These are phyloP conservation scores for Myotis planiceps DNA, from an alignment of 2,797 vertebrate species.

Conservation along the genomic window DNA sequence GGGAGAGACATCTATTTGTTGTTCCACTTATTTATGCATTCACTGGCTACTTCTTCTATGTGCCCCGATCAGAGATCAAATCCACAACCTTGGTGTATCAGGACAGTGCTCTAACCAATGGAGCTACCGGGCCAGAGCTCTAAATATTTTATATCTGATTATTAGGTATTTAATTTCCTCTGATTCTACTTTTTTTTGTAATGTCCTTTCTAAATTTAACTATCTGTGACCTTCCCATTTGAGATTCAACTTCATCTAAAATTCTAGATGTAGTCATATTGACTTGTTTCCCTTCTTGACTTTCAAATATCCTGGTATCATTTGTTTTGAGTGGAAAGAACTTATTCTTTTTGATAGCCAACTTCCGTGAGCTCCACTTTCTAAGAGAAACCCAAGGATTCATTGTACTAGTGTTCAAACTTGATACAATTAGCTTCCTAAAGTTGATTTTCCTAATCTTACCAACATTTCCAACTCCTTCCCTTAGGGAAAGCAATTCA, in stretches of 20 bases:
- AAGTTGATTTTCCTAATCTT: constrained; percentile 61
- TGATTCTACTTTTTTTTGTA: neutral
- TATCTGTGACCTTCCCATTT: neutral
- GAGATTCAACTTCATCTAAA: constrained; percentile 3
- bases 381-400: constrained; percentile 10
- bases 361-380: neutral
- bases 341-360: neutral
- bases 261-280: neutral
- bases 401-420: neutral
- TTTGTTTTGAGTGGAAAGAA: neutral
- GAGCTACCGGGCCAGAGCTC: neutral
- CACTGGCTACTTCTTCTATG: neutral
- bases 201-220: constrained; percentile 27
- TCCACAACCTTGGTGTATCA: neutral
- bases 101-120: neutral
- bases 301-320: neutral
- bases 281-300: neutral
- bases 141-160: neutral
- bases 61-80: neutral
- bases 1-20: neutral
- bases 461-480: constrained; percentile 48
- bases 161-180: neutral
- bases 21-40: neutral
- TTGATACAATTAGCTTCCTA: constrained; percentile 39
- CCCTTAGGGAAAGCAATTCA: constrained; percentile 34